Evolutionary conservation across 2,113 vertebrate species (phyloP), one percentile per base, ranked within the genome.

Genomic region (Nibea coibor): DNA sequence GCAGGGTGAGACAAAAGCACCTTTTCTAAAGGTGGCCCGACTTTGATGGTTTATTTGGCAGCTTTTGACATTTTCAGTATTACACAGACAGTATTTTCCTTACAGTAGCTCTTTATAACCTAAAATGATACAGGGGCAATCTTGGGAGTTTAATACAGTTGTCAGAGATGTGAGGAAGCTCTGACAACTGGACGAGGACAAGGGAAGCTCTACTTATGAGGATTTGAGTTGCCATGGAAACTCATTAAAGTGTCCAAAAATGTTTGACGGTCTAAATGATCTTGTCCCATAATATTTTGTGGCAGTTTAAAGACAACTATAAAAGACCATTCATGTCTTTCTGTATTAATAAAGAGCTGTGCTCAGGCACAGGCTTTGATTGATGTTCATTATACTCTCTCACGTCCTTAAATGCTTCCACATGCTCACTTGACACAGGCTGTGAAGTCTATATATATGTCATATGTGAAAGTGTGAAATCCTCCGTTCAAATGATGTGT

Each of bases 151-250:
- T 53, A 28, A 59, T 42, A n/a, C 31, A 59, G 16, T 28, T 59
- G 72, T 48, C 63, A 53, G 45, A 68, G 22, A 35, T 35, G 20
- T 54, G 56, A 56, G 10, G 47, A 26, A 26, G 24, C 24, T 26
- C 24, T 26, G 24, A 26, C 24, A 26, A 26, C 24, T 26, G 24
- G 24, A 26, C 24, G 24, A 2, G 24, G 24, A 26, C 24, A 26
- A 26, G 16, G n/a, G 28, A n/a, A 48, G 50, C n/a, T 12, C 31
- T 11, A 24, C 19, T 57, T 47, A 42, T 54, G 10, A 26, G 14
- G 62, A 63, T 51, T 31, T 75, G 6, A 50, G 78, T 81, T 67
- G 16, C 67, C 68, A 77, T 63, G 24, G 70, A 75, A 68, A 72
- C n/a, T 48, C 56, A 62, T 22, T 42, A 35, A 72, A 59, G 72